Evolutionary conservation across 2,113 vertebrate species (phyloP).

Genomic region (Chionodraco myersi): DNA sequence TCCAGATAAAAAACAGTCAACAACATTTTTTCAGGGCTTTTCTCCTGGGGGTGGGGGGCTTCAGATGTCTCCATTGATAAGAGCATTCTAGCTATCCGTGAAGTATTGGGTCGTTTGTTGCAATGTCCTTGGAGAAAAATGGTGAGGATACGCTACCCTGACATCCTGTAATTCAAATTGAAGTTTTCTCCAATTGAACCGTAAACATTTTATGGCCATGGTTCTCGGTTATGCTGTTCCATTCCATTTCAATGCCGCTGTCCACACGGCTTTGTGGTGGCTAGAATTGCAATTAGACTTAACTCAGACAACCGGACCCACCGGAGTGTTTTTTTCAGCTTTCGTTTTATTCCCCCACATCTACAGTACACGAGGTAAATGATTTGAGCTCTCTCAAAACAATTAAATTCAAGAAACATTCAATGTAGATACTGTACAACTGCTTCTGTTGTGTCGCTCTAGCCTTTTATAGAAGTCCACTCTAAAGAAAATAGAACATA

Average conservation of each 20-base stretch:
- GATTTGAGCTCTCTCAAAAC: neutral
- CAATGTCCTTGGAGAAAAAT: conserved; percentile 31
- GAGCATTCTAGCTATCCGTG: neutral
- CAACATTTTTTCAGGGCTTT: conserved; percentile 14
- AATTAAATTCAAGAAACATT: too few species aligned
- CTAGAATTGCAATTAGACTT: neutral
- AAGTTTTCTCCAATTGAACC: too few species aligned
- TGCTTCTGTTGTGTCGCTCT: neutral
- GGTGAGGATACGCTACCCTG: neutral
- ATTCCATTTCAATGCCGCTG: neutral
- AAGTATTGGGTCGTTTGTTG: conserved; percentile 15
- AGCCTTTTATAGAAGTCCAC: neutral
- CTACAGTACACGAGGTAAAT: neutral
- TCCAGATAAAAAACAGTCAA: conserved; percentile 35
- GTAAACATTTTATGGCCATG: neutral
- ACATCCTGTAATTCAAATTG: neutral
- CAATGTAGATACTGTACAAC: neutral
- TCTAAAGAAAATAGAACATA: neutral
- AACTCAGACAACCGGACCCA: neutral
- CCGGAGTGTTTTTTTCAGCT: neutral
- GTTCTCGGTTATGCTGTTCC: neutral
- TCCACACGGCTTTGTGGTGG: neutral
- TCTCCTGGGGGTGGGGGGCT: neutral
- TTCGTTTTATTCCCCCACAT: neutral
- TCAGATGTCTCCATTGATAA: conserved; percentile 31